Conservation (phyloP, 1,140 invertebrate genomes). For the Dolichoris vasculosae region DNA sequence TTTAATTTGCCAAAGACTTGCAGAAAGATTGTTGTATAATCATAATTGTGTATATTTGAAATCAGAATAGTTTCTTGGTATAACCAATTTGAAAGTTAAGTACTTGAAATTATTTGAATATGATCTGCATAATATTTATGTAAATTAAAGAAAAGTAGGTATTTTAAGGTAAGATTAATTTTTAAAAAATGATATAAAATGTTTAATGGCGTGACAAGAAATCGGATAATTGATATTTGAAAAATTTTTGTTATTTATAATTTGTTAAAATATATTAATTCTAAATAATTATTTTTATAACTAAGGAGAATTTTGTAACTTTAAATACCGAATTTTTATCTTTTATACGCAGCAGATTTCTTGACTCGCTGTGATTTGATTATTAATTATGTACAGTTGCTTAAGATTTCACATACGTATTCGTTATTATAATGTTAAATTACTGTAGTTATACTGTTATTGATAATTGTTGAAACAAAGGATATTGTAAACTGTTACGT, state of each 20-base stretch:
- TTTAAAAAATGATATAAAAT: constrained; percentile 7
- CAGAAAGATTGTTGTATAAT: constrained; percentile 49
- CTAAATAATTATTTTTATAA: constrained; percentile 49
- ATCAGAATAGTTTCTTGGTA: constrained; percentile 28
- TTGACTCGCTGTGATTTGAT: constrained; percentile 44
- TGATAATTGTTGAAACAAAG: constrained; percentile 46
- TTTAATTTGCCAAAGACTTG: constrained; percentile 54
- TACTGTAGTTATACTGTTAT: constrained; percentile 48
- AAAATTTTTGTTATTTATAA: constrained; percentile 35
- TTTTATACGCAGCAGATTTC: constrained; percentile 32
- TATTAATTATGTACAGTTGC: constrained; percentile 47
- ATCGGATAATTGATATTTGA: constrained; percentile 21
- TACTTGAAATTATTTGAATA: constrained; percentile 46
- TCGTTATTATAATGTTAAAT: constrained; percentile 48
- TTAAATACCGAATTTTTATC: constrained; percentile 36
- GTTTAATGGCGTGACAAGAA: constrained; percentile 38
- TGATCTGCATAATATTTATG: constrained; percentile 48
- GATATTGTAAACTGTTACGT: constrained; percentile 52
- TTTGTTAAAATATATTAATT: constrained; percentile 42
- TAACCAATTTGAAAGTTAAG: constrained; percentile 19
- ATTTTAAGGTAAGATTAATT: constrained; percentile 48
- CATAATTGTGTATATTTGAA: constrained; percentile 30
- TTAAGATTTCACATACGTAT: constrained; percentile 45
- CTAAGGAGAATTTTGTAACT: constrained; percentile 28
- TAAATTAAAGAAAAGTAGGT: constrained; percentile 41